Conservation (phyloP, 2,888 invertebrate species). For the Drosophila rubida region DNA sequence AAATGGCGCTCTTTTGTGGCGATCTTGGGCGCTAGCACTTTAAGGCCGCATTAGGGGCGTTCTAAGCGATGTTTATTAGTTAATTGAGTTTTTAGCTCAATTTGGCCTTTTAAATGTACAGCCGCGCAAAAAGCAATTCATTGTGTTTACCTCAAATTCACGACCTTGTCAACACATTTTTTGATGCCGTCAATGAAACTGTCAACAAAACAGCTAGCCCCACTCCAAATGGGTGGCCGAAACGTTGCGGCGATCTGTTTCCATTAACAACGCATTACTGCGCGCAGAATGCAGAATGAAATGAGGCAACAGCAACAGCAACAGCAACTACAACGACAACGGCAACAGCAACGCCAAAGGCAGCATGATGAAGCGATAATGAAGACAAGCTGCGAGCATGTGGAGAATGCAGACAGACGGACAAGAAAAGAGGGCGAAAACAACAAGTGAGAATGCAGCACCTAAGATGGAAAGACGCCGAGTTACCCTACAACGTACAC, state of each 20-base stretch:
- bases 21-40: slow-evolving; percentile 44
- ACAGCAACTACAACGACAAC: neutral
- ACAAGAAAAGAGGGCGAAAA: neutral
- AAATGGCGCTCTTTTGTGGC: slow-evolving; percentile 58
- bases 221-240: slow-evolving; percentile 32
- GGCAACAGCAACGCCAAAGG: slow-evolving; percentile 2
- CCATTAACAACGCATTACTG: slow-evolving; percentile 56
- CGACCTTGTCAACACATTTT: slow-evolving; percentile 61
- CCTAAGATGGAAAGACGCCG: neutral
- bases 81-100: slow-evolving; percentile 45
- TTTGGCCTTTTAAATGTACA: slow-evolving; percentile 35
- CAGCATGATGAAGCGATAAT: slow-evolving; percentile 32
- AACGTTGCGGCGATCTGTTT: slow-evolving; percentile 19
- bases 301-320: slow-evolving; percentile 28
- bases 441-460: neutral
- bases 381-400: slow-evolving; percentile 40
- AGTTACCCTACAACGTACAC: slow-evolving; percentile 10
- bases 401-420: slow-evolving; percentile 28
- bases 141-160: slow-evolving; percentile 39
- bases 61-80: slow-evolving; percentile 46
- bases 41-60: slow-evolving; percentile 53
- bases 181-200: slow-evolving; percentile 58
- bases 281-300: slow-evolving; percentile 51
- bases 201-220: slow-evolving; percentile 28
- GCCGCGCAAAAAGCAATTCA: slow-evolving; percentile 1